Conservation (phyloP, 2,113 vertebrate genomes). For the Gymnorhina tibicen region DNA sequence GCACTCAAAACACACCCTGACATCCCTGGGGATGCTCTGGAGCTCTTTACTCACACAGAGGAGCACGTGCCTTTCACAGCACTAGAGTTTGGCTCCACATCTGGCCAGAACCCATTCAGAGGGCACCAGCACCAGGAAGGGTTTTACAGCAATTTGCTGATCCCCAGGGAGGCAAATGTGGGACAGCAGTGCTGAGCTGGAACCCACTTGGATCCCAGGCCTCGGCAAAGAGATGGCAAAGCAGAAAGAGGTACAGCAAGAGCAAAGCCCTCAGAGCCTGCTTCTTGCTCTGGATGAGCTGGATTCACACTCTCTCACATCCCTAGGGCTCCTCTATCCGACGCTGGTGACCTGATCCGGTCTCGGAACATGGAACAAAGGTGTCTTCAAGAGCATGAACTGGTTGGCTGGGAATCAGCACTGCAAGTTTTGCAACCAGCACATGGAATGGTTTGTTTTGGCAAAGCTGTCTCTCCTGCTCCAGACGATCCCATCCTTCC, state of each 20-base stretch:
- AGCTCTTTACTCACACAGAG: neutral
- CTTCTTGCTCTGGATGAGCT: neutral
- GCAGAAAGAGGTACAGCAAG: neutral
- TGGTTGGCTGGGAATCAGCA: neutral
- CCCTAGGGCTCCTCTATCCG: neutral
- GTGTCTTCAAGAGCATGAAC: neutral
- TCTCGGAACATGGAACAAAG: neutral
- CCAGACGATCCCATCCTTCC: constrained; percentile 13
- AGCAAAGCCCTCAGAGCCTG: neutral
- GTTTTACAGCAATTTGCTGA: neutral
- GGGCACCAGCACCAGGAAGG: neutral
- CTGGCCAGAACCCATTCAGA: neutral
- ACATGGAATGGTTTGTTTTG: neutral
- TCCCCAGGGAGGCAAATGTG: neutral
- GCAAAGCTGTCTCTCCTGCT: neutral
- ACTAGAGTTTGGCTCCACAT: neutral
- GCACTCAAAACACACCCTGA: neutral
- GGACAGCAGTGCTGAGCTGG: neutral
- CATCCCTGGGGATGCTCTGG: neutral
- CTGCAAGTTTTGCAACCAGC: neutral
- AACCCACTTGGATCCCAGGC: neutral
- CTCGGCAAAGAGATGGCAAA: neutral
- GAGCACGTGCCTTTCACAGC: neutral
- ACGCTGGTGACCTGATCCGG: neutral
- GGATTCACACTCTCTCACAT: neutral